Conservation (phyloP, 2,113 vertebrate genomes). For the Acanthisitta chloris region DNA sequence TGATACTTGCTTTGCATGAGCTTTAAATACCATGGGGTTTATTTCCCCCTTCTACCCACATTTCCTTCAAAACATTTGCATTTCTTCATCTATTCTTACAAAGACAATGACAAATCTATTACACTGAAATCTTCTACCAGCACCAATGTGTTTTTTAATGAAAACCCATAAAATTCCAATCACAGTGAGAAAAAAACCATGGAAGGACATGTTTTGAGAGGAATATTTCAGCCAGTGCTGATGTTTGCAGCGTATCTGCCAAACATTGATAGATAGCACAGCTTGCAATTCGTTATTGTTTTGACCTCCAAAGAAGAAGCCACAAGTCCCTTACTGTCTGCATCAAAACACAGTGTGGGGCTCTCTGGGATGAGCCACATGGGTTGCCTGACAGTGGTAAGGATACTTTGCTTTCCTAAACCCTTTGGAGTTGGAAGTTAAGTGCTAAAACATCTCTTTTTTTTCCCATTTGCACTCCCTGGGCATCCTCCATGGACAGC, state of each 20-base stretch:
- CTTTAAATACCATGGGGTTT: not conserved
- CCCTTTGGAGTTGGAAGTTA: not conserved
- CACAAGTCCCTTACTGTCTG: fast-evolving
- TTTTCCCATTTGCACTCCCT: not conserved
- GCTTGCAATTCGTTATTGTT: fast-evolving
- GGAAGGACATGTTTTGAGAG: not conserved
- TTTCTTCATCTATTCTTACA: not conserved
- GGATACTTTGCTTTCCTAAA: not conserved
- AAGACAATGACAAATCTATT: not conserved
- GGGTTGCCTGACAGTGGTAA: not conserved
- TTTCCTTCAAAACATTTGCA: not conserved
- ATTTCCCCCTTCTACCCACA: not conserved
- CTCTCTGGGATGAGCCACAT: not conserved
- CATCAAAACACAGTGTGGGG: fast-evolving
- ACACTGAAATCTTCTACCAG: not conserved
- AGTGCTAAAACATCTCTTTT: not conserved
- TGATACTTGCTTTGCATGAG: not conserved
- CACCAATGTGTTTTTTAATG: not conserved
- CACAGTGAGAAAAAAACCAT: not conserved
- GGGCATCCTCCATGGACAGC: not conserved
- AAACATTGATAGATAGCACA: too few species aligned
- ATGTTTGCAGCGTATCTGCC: not conserved
- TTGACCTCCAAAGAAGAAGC: not conserved
- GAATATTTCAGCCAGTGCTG: not conserved
- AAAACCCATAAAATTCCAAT: not conserved